Base-by-base conservation (phyloP, 1,140 invertebrate genomes). In the Drosophila funebris region DNA sequence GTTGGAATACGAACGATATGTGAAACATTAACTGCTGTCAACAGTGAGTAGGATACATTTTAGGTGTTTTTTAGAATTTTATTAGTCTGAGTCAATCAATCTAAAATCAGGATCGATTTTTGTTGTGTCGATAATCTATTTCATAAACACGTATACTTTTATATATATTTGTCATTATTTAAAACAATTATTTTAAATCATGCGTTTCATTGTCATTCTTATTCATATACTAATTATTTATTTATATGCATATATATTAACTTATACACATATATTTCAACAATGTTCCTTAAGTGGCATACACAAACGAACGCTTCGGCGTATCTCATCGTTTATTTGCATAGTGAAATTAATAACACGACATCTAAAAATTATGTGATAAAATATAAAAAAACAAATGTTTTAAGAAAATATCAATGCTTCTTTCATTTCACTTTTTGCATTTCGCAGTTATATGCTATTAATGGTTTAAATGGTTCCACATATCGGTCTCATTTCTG, bases 291-390 rank as follows among this genome's bases (percentile, higher is more conserved):
- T 87, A 88, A 52, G 56, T 37, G 48, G 74, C 74, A 46, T 24
- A 13, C 5, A 44, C 39, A 39, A 33, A 46, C 22, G 24, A n/a
- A 29, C 29, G 57, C 46, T 52, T 18, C 46, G 24, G 66, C 67
- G 80, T 61, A 14, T 53, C 46, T 67, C 62, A 66, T 73, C 16
- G 53, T 69, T 71, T 64, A 62, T 60, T 39, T 41, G 39, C 83
- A 68, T 69, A 73, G 67, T 66, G 68, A 50, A 73, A 60, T 14
- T 22, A 69, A 67, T 62, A 63, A 71, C 44, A 14, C 48, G 44
- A 33, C 83, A 73, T 75, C 70, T 82, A 67, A 58, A 77, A 67
- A 44, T 56, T 76, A 88, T 87, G 82, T 87, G 82, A 87, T 87
- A 87, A 46, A 66, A 62, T 72, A 76, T 37, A 82, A 81, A 77